Evolutionary conservation across 2,888 invertebrate species (phyloP), one percentile per base, ranked within the genome.

Genomic region (Orthosia gothica): DNA sequence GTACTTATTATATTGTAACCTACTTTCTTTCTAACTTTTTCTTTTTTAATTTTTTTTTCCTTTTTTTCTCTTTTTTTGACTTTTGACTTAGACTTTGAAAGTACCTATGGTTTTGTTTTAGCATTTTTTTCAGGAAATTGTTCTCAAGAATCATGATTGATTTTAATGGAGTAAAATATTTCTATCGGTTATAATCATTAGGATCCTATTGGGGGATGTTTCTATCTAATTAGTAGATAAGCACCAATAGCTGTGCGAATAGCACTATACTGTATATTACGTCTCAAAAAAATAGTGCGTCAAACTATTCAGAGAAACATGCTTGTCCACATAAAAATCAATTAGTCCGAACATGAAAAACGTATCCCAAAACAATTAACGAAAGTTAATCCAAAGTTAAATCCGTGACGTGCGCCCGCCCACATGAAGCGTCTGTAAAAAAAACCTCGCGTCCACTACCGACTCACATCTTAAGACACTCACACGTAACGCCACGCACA

Each of bases 401-500:
- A 93, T 94, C 93, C 92, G 90, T 92, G 94, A 94, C 94, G 93
- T 91, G 92, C 92, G 95, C 94, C 95, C 96, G 96, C 96, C 96
- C 95, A 96, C 95, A 94, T 93, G 91, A 93, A 93, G 85, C 85
- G 81, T 86, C 86, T 84, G 87, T 76, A 76, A 81, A 90, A 93
- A 93, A 95, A 94, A 93, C 91, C 70, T 80, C 87, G 89, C 89
- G 91, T 92, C 92, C 91, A 93, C 90, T 92, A 91, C 85, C 87
- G 85, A 81, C 72, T 86, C 85, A 88, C 86, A 83, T 87, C 89
- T 86, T 79, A 86, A 88, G 83, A 76, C 72, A 76, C 87, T 65
- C 89, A 85, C 88, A 87, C 84, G 81, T 81, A 82, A 84, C 85
- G 66, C 80, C 84, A 89, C 91, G 81, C 95, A 93, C 94, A 95